Conservation (phyloP, 92 coral and sea anemone genomes). For the Isaurus tuberculatus region DNA sequence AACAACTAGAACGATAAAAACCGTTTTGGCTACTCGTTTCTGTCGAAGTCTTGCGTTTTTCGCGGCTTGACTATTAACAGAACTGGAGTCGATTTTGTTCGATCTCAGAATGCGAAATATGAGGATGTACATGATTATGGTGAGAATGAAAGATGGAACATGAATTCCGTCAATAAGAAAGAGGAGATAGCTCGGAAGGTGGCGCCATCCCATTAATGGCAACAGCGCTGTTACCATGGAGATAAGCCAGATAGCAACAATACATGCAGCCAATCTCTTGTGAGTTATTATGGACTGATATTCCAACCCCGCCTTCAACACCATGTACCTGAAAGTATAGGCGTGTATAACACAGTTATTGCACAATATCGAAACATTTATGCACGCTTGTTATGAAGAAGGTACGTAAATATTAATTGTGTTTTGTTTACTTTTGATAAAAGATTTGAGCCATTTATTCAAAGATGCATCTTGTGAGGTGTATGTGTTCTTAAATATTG, state of each 20-base stretch:
- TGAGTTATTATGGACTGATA: slow-evolving; percentile 21
- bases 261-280: slow-evolving; percentile 29
- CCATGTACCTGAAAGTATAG: slow-evolving; percentile 14
- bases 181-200: slow-evolving; percentile 14
- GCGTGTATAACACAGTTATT: background rate
- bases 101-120: slow-evolving; percentile 34
- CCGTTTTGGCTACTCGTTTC: slow-evolving; percentile 29
- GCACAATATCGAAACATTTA: no score
- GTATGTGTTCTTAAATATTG: background rate
- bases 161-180: background rate
- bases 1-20: slow-evolving; percentile 23
- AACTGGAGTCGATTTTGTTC: background rate
- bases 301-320: slow-evolving; percentile 18
- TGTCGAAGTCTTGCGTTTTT: slow-evolving; percentile 21
- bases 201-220: slow-evolving; percentile 25
- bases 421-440: no score
- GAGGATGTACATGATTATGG: slow-evolving; percentile 23
- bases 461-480: no score
- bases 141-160: slow-evolving; percentile 11
- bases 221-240: slow-evolving; percentile 18
- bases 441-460: no score
- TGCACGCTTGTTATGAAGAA: no score
- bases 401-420: no score
- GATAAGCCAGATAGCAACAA: slow-evolving; percentile 32
- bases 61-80: slow-evolving; percentile 17